A percentile compares a stretch with the other conserved stretches of the same genome.
phyloP scores from a whole-genome alignment of 2,797 vertebrate species.

The Eidolon dupreanum region DNA sequence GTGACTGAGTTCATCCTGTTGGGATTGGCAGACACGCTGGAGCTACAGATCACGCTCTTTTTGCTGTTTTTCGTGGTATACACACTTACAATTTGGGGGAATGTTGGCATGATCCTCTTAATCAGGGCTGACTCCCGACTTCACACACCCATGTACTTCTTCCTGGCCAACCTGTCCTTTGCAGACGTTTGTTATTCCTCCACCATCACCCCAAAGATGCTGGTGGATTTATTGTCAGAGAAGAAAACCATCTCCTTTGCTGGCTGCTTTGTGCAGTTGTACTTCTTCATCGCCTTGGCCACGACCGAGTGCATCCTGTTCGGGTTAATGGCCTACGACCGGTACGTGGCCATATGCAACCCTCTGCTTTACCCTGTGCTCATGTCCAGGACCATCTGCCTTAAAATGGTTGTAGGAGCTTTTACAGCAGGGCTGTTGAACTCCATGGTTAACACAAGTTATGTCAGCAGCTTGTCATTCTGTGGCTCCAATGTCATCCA shows the following conservation, averaged over 20 bases:
- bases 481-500: conserved; percentile 65
- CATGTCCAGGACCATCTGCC: conserved; percentile 54
- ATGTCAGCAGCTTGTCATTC: conserved; percentile 60
- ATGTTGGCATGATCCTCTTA: conserved; percentile 65
- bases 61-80: conserved; percentile 57
- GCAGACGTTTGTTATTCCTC: conserved; percentile 54
- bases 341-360: conserved; percentile 59
- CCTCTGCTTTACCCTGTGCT: conserved; percentile 63
- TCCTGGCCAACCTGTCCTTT: conserved; percentile 65
- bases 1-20: conserved; percentile 61
- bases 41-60: conserved; percentile 28
- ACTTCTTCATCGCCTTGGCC: neutral
- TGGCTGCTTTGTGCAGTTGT: conserved; percentile 69
- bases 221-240: conserved; percentile 25
- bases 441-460: conserved; percentile 57
- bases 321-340: conserved; percentile 71
- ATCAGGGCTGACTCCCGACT: conserved; percentile 29
- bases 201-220: conserved; percentile 56
- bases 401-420: neutral
- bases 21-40: conserved; percentile 48
- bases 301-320: conserved; percentile 59
- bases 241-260: conserved; percentile 52
- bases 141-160: conserved; percentile 69
- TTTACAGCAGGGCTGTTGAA: conserved; percentile 51
- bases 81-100: conserved; percentile 46